Evolutionary conservation across 2,113 vertebrate genomes (phyloP).

Genomic region (cat (Felis catus)): DNA sequence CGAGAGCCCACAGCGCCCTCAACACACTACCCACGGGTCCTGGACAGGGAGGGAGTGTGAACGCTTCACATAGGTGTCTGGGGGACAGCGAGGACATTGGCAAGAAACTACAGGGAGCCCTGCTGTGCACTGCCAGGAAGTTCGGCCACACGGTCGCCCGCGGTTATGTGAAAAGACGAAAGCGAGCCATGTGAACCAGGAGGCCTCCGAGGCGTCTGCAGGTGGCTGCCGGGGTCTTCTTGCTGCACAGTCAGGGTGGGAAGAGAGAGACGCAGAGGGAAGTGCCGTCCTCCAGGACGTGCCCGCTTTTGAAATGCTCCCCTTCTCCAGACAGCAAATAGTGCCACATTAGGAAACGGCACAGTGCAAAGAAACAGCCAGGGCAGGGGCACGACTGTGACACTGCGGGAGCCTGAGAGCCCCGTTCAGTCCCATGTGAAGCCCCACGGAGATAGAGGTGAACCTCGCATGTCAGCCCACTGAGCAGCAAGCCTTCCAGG

Average conservation of each 20-base stretch:
- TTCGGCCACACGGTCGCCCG: not conserved
- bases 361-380: not conserved
- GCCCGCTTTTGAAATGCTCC: not conserved
- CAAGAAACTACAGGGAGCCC: not conserved
- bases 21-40: rapidly evolving
- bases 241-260: rapidly evolving
- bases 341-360: not conserved
- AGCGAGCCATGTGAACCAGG: rapidly evolving
- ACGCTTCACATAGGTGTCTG: not conserved
- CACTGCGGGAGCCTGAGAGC: not conserved
- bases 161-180: not conserved
- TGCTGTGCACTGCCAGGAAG: not conserved
- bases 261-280: not conserved
- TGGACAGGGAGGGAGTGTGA: not conserved
- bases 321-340: not conserved
- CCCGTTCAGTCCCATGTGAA: not conserved
- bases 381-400: too few relatives aligned
- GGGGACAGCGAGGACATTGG: not conserved
- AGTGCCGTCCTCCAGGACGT: rapidly evolving
- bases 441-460: not conserved
- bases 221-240: rapidly evolving
- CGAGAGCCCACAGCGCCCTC: not conserved
- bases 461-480: not conserved
- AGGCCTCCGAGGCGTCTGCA: not conserved
- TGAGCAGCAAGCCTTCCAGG: not conserved